Evolutionary conservation across 2,888 invertebrate genomes (phyloP).

Genomic region (Eupithecia centaureata): DNA sequence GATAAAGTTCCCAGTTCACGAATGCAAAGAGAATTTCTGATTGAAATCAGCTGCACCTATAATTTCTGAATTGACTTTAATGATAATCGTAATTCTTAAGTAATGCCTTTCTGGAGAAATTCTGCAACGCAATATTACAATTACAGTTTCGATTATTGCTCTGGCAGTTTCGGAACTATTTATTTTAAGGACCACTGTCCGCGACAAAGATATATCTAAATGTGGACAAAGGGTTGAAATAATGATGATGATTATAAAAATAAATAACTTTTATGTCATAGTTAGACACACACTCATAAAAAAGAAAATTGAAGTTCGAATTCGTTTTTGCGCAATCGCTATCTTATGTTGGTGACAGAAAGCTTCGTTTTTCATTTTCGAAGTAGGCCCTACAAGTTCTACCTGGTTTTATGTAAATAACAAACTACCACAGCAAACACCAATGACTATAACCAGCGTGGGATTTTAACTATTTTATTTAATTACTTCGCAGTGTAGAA

Average conservation of each 20-base stretch:
- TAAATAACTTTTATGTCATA: no score
- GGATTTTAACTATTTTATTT: slow-evolving; percentile 19
- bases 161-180: slow-evolving; percentile 8
- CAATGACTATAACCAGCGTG: slow-evolving; percentile 14
- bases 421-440: neutral
- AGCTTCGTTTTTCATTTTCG: no score
- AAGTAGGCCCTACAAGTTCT: no score
- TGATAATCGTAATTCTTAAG: slow-evolving; percentile 45
- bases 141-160: slow-evolving; percentile 16
- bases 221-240: no score
- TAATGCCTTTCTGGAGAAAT: slow-evolving; percentile 40
- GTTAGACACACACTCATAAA: no score
- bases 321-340: no score
- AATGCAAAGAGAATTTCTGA: slow-evolving; percentile 68
- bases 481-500: slow-evolving; percentile 13
- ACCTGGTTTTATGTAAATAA: neutral
- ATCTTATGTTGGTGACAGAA: no score
- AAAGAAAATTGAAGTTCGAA: no score
- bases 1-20: slow-evolving; percentile 68
- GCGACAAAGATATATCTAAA: neutral
- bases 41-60: slow-evolving; percentile 65
- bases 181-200: neutral
- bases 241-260: no score
- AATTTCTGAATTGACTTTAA: slow-evolving; percentile 54
- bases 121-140: slow-evolving; percentile 36